These are phyloP conservation scores for Phasianus colchicus DNA, from an alignment of 2,113 vertebrate species.

Conservation along the genomic window DNA sequence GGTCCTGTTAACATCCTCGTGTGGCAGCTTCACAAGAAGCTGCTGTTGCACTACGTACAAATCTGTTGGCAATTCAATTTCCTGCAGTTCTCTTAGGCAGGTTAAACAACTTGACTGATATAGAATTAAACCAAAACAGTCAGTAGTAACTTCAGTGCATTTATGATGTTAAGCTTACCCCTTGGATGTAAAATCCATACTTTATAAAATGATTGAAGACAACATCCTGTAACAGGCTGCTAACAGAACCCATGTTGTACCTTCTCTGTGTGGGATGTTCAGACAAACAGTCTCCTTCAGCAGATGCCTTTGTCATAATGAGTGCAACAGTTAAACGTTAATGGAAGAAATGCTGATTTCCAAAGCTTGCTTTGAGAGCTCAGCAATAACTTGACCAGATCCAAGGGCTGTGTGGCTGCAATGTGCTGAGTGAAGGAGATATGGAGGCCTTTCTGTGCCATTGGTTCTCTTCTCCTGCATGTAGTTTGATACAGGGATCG, in stretches of 20 bases:
- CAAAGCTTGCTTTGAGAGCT: slow-evolving; percentile 45
- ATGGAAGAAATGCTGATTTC: slow-evolving; percentile 65
- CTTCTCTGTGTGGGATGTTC: slow-evolving; percentile 64
- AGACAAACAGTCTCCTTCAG: slow-evolving; percentile 70
- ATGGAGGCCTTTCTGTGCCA: accelerated
- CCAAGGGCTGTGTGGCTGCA: neutral
- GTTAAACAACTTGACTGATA: slow-evolving; percentile 21
- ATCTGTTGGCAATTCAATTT: slow-evolving; percentile 33
- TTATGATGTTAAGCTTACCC: slow-evolving; percentile 32
- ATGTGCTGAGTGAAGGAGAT: neutral
- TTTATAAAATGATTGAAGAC: slow-evolving; percentile 48
- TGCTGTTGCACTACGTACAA: slow-evolving; percentile 39
- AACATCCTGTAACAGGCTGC: slow-evolving; percentile 57
- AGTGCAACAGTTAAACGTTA: slow-evolving; percentile 67
- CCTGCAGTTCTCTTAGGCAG: slow-evolving; percentile 13
- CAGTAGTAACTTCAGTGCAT: neutral
- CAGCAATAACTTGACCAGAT: slow-evolving; percentile 3
- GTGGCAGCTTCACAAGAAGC: slow-evolving; percentile 34
- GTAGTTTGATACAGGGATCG: accelerated
- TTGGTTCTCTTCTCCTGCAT: neutral
- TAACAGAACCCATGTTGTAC: slow-evolving; percentile 67
- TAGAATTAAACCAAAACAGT: neutral
- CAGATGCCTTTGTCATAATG: slow-evolving; percentile 71
- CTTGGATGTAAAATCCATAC: slow-evolving; percentile 35
- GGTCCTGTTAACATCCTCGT: slow-evolving; percentile 31